Percentiles rank a stretch among this genome's conserved stretches.
These are phyloP conservation scores for Apostichopus californicus DNA, from an alignment of 35 echinoderm and acorn worm species.

Conservation along the genomic window DNA sequence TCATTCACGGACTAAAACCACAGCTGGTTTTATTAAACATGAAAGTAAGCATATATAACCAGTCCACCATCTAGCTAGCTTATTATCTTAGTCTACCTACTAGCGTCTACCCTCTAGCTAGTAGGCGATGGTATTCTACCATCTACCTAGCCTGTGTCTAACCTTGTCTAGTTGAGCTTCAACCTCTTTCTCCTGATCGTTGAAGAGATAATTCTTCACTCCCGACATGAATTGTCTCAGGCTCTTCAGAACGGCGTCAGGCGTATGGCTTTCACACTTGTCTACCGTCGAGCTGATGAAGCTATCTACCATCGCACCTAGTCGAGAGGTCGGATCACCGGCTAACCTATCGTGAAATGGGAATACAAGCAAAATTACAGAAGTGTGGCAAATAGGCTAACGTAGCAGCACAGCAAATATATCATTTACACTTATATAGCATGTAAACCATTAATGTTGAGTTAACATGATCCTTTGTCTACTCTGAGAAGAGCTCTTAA, in stretches of 20 bases:
- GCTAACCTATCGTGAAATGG: conserved; percentile 51
- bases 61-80: too few species aligned
- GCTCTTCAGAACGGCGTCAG: conserved; percentile 67
- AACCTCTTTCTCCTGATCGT: conserved; percentile 69
- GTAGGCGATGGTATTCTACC: not conserved
- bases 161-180: conserved; percentile 82
- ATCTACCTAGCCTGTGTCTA: not conserved
- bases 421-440: not conserved
- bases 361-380: not conserved
- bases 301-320: conserved; percentile 66
- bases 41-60: too few species aligned
- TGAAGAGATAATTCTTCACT: conserved; percentile 88
- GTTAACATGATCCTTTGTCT: too few species aligned
- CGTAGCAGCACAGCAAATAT: not conserved
- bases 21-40: too few species aligned
- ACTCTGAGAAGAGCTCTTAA: too few species aligned
- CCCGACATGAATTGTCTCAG: conserved; percentile 88
- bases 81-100: too few species aligned
- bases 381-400: not conserved
- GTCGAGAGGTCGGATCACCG: conserved; percentile 32
- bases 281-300: conserved; percentile 69
- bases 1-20: too few species aligned
- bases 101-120: too few species aligned
- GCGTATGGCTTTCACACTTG: conserved; percentile 69
- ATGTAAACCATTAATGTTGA: not conserved